Evolutionary conservation across 1,140 invertebrate species (phyloP).

Genomic region (Bombus confusus): DNA sequence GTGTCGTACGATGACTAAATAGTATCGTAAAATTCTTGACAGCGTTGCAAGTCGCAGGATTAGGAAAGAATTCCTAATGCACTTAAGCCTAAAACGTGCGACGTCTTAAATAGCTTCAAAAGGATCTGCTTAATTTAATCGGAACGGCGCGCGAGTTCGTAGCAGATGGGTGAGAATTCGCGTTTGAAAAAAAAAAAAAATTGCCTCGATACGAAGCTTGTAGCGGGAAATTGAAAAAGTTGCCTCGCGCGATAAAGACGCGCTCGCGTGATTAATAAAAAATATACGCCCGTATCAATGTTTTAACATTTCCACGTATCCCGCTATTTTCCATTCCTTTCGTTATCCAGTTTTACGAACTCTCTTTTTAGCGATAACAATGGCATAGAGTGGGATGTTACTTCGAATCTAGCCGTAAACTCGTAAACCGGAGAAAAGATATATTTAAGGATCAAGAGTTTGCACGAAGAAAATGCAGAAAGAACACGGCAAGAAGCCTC

Average conservation of each 20-base stretch:
- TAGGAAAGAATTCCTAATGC: background rate
- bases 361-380: no score
- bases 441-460: no score
- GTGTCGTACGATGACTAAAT: background rate
- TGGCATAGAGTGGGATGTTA: no score
- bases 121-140: background rate
- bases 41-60: background rate
- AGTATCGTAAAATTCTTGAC: background rate
- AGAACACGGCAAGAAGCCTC: no score
- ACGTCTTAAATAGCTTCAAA: background rate
- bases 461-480: no score
- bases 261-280: background rate
- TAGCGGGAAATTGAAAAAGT: constrained; percentile 2
- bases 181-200: background rate
- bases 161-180: background rate
- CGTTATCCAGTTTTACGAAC: background rate
- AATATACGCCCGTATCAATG: no score
- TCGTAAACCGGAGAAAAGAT: no score
- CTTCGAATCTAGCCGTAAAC: no score
- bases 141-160: background rate
- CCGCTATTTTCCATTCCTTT: background rate
- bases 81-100: background rate
- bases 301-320: no score
- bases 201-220: background rate
- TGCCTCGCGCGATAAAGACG: background rate